Evolutionary conservation across 2,888 invertebrate genomes (phyloP), one percentile per base, ranked within the genome.

Genomic region (Biston betularia): DNA sequence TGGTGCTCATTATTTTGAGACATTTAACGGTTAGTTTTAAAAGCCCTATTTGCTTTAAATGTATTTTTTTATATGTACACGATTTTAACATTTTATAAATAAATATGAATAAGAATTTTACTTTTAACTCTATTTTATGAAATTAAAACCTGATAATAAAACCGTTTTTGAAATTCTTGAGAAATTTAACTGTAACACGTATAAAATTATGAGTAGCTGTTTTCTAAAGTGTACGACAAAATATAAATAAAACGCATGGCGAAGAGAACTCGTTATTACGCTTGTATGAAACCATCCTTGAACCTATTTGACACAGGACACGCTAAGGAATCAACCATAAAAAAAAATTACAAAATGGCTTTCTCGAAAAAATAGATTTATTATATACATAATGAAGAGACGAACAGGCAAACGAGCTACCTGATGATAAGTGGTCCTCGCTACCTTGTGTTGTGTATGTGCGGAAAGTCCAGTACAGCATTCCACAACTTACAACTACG

Each of bases 241-340:
- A 49, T 56, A 34, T 56, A 49, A 63, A 52, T 63, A 44, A 62
- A 48, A 52, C 40, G 50, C 40, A 48, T 40, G 50, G 58, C 38
- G 71, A 62, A 70, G 72, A 70, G 69, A 74, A 71, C 68, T 76
- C 74, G 71, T 76, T 78, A 78, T 69, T 60, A 52, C 57, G 61
- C 56, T 49, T 54, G 65, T 63, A 70, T 73, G 65, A 70, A 69
- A 40, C 40, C 24, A 15, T n/a, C 24, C 33, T 33, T 14, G 34
- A n/a, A 55, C 55, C 7, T 45, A 55, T 55, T 5, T 0, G 7
- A 24, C 24, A 54, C 24, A 10, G 40, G 40, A 54, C 54, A 7
- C 1, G 52, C 35, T 2, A 49, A 11, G 5, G 0, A 24, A 24
- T 24, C 10, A 24, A 48, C 10, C 0, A 1, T 48, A 11, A 11